These are phyloP conservation scores for Dysdera silvatica DNA, from an alignment of 1,140 invertebrate genomes.

Conservation along the genomic window DNA sequence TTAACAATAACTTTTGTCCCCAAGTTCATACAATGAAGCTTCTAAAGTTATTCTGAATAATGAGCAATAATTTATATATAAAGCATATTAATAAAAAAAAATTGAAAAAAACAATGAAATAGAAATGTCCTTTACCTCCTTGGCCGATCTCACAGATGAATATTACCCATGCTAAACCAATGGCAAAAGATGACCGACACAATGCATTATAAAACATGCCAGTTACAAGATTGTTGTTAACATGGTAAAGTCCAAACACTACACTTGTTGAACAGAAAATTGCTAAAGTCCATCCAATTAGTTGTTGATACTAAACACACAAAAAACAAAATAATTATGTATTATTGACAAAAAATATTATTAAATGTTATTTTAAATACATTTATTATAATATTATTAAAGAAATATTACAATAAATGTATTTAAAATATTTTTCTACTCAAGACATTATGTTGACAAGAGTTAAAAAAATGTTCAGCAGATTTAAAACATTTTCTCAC, in stretches of 20 bases:
- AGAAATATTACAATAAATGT: too few species aligned
- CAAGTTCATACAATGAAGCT: too few species aligned
- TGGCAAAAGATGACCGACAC: constrained; percentile 42
- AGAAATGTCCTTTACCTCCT: constrained; percentile 23
- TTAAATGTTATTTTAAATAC: neutral
- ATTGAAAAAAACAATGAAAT: neutral
- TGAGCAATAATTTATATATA: neutral
- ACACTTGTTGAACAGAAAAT: constrained; percentile 13
- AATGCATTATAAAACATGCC: constrained; percentile 49
- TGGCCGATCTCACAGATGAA: constrained; percentile 44
- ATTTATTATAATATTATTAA: neutral
- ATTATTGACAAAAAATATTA: too few species aligned
- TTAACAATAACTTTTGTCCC: too few species aligned
- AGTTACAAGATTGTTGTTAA: constrained; percentile 2
- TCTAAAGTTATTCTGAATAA: too few species aligned
- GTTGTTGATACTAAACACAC: constrained; percentile 9
- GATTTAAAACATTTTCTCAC: too few species aligned
- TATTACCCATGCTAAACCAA: constrained; percentile 47
- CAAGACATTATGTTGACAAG: too few species aligned
- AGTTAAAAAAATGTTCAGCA: too few species aligned
- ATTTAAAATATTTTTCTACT: too few species aligned
- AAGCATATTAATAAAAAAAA: too few species aligned
- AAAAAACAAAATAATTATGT: neutral
- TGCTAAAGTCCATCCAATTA: constrained; percentile 14
- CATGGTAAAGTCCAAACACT: constrained; percentile 21